A percentile compares a stretch with the other conserved stretches of the same genome.
These are phyloP conservation scores for Cacoxenus indagator DNA, from an alignment of 2,888 invertebrate species.

Conservation along the genomic window DNA sequence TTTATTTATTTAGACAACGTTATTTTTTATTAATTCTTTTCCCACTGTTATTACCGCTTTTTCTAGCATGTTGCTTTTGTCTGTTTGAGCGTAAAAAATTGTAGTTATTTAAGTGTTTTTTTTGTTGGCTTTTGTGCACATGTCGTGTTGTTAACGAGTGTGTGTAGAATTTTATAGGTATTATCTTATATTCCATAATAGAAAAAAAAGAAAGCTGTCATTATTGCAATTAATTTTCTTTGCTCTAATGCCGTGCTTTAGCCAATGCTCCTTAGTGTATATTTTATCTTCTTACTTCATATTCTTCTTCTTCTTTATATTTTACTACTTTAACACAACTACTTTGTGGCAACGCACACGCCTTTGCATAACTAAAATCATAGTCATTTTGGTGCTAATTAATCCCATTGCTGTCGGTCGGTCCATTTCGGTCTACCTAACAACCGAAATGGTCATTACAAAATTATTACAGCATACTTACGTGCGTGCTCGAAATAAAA, in stretches of 20 bases:
- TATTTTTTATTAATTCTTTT: conserved; percentile 3
- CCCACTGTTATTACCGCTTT: background rate
- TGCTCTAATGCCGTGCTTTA: no score
- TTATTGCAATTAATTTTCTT: no score
- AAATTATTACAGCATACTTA: conserved; percentile 23
- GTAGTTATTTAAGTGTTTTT: conserved; percentile 53
- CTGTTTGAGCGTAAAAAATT: conserved; percentile 51
- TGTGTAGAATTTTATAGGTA: conserved; percentile 33
- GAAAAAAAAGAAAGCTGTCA: no score
- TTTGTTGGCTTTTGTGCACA: conserved; percentile 19
- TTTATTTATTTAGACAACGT: background rate
- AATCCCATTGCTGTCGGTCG: conserved; percentile 8
- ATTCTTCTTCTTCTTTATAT: no score
- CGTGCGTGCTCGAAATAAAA: conserved; percentile 46
- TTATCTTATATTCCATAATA: no score
- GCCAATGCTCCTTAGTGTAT: no score
- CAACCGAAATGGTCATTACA: conserved; percentile 12
- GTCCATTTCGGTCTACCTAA: background rate
- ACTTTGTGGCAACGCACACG: no score
- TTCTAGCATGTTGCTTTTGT: conserved; percentile 6
- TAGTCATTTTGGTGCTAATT: conserved; percentile 6
- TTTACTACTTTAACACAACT: no score
- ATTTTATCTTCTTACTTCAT: no score
- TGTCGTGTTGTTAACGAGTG: conserved; percentile 1
- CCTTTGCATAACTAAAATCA: conserved; percentile 42